phyloP scores from a whole-genome alignment of 2,113 vertebrate species.

The Leptodactylus fuscus region DNA sequence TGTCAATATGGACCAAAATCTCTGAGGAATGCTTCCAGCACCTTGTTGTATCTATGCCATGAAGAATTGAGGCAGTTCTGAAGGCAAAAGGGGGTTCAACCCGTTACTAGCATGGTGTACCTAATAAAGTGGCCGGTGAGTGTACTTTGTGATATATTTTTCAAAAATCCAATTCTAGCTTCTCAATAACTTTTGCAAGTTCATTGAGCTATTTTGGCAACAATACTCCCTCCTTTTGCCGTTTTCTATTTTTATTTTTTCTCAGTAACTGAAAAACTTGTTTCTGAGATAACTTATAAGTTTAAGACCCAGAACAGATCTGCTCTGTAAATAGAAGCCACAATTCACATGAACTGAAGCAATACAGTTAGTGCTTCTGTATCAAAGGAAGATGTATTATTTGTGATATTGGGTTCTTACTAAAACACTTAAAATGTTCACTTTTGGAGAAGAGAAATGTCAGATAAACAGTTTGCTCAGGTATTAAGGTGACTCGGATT shows the following conservation, averaged over 20 bases:
- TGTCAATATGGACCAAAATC: too few species aligned
- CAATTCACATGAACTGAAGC: not conserved
- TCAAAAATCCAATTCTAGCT: not conserved
- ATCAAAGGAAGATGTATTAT: not conserved
- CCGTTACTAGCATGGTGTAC: too few species aligned
- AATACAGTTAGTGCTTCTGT: not conserved
- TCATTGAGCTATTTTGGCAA: not conserved
- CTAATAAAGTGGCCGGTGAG: too few species aligned
- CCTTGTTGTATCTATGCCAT: too few species aligned
- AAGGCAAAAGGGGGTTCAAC: too few species aligned
- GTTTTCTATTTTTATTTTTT: not conserved
- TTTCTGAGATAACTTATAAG: not conserved
- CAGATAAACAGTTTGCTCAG: too few species aligned
- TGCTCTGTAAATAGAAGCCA: not conserved
- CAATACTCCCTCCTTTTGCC: not conserved
- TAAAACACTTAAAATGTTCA: too few species aligned
- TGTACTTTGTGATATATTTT: not conserved
- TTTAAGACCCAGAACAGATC: not conserved
- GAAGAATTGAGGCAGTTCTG: too few species aligned
- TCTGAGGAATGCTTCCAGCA: too few species aligned
- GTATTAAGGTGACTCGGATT: too few species aligned
- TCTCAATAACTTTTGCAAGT: not conserved
- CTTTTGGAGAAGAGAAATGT: not conserved
- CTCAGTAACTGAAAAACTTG: not conserved
- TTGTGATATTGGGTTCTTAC: not conserved